These are phyloP conservation scores for Epizoanthus stellaris DNA, from an alignment of 92 coral and sea anemone species.

Conservation along the genomic window DNA sequence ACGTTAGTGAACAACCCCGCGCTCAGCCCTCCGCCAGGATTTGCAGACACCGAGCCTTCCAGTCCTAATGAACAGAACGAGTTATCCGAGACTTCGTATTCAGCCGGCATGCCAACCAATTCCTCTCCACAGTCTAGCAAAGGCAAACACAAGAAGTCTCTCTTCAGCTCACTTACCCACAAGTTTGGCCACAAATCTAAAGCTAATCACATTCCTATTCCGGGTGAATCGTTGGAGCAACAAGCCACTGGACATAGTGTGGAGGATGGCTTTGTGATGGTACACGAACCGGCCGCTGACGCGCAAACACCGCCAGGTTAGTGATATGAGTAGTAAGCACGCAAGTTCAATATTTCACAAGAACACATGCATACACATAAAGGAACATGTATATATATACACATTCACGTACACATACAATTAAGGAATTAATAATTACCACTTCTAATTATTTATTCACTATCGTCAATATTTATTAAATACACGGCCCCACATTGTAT, in stretches of 20 bases:
- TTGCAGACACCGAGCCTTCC: not conserved
- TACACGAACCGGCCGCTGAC: slow-evolving; percentile 8
- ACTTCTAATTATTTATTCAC: too few species aligned
- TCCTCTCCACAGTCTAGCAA: not conserved
- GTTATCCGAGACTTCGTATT: slow-evolving; percentile 4
- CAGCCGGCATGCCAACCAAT: slow-evolving; percentile 1
- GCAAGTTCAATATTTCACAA: too few species aligned
- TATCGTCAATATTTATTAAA: too few species aligned
- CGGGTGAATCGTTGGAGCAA: slow-evolving; percentile 13
- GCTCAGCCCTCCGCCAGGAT: not conserved
- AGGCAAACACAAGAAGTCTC: slow-evolving; percentile 37
- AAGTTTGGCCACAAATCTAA: slow-evolving; percentile 67
- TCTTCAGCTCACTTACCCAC: slow-evolving; percentile 75
- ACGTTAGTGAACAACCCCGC: not conserved
- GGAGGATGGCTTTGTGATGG: slow-evolving; percentile 60
- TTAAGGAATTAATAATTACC: too few species aligned
- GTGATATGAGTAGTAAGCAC: not conserved
- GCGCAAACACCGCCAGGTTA: slow-evolving; percentile 9
- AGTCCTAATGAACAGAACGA: slow-evolving; percentile 6
- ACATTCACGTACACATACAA: too few species aligned
- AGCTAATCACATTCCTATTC: slow-evolving; percentile 51
- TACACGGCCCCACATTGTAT: too few species aligned
- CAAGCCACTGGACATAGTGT: slow-evolving; percentile 25
- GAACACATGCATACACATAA: too few species aligned
- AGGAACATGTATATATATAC: too few species aligned